Evolutionary conservation across 1,140 invertebrate species (phyloP).

Genomic region (Temnothorax longispinosus): DNA sequence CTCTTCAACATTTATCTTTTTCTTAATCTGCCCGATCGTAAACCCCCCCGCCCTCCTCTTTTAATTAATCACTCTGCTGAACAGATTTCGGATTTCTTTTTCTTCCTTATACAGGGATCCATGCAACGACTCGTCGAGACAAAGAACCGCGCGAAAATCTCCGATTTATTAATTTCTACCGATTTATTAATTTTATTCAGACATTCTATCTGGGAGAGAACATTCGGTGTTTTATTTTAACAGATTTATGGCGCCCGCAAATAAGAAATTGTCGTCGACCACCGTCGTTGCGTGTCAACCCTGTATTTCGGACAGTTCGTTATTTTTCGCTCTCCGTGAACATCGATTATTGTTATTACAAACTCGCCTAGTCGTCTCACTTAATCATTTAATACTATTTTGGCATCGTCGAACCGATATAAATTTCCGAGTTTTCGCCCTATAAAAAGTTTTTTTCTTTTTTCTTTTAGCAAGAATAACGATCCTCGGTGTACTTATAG

Average conservation of each 20-base stretch:
- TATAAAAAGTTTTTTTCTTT: conserved; percentile 64
- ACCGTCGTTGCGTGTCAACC: conserved; percentile 26
- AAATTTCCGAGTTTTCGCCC: conserved; percentile 68
- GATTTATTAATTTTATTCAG: neutral
- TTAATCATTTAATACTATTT: conserved; percentile 85
- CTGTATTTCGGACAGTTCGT: conserved; percentile 50
- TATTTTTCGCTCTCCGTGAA: conserved; percentile 58
- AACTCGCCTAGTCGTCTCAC: conserved; percentile 50
- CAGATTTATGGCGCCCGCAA: neutral
- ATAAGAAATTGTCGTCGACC: too few relatives aligned
- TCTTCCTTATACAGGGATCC: conserved; percentile 28
- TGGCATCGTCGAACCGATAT: conserved; percentile 83
- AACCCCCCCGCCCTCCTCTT: conserved; percentile 59
- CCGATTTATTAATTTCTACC: neutral
- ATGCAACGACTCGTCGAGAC: neutral
- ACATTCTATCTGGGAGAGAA: neutral
- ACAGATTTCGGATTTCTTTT: conserved; percentile 33
- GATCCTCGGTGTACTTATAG: conserved; percentile 33
- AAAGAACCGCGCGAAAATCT: conserved; percentile 6
- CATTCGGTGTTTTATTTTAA: neutral
- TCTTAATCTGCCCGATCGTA: conserved; percentile 69
- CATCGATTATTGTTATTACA: conserved; percentile 47
- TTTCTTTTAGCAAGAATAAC: conserved; percentile 60
- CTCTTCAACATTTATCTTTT: conserved; percentile 77
- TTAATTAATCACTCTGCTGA: conserved; percentile 38